Conservation (phyloP, 2,113 vertebrate species). For the Calyptomena viridis region DNA sequence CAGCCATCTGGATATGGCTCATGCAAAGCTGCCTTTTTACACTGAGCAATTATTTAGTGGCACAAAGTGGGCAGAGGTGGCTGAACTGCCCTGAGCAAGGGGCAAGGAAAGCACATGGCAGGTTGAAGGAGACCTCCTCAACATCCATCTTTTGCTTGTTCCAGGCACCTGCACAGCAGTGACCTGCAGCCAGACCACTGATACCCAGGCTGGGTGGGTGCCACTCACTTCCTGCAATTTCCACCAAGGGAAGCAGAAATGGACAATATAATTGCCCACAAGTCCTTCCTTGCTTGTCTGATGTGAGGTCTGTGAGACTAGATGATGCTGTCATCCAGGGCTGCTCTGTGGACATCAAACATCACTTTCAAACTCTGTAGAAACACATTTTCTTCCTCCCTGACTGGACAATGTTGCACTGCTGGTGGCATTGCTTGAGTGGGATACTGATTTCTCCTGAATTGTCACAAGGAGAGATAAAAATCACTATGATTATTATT, state of each 20-base stretch:
- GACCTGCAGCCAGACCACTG: background rate
- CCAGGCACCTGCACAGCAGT: background rate
- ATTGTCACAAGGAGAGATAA: background rate
- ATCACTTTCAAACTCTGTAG: background rate
- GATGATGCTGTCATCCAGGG: background rate
- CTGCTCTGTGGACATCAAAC: background rate
- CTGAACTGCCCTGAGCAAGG: background rate
- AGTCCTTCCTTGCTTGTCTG: background rate
- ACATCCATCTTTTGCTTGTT: background rate
- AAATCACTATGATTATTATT: background rate
- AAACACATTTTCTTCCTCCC: background rate
- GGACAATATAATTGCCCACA: background rate
- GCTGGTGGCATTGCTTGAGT: background rate
- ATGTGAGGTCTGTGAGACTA: fast-evolving
- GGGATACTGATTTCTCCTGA: background rate
- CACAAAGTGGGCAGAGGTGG: background rate
- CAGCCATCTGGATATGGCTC: background rate
- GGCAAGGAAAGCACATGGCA: background rate
- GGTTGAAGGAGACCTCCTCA: background rate
- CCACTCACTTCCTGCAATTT: background rate
- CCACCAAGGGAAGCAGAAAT: background rate
- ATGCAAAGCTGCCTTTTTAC: background rate
- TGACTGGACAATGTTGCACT: background rate
- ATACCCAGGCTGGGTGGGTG: background rate
- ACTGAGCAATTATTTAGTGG: background rate